These are phyloP conservation scores for Phengaris arion DNA, from an alignment of 2,888 invertebrate species.

Conservation along the genomic window DNA sequence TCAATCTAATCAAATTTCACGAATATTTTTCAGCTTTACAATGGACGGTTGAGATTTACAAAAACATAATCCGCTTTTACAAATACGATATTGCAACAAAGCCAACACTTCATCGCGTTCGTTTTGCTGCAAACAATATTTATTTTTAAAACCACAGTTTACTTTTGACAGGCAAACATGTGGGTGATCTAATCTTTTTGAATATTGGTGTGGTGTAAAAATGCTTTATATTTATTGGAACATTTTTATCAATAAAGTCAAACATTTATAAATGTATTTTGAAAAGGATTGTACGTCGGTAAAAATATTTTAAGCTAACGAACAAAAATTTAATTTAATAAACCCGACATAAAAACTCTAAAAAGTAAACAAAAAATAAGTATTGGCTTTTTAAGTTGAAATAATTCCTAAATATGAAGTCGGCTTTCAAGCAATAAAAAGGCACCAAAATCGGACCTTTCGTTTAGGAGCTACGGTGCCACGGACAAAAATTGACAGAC, in stretches of 20 bases:
- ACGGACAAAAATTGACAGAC: too few species aligned
- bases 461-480: too few species aligned
- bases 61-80: slow-evolving; percentile 5
- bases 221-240: neutral
- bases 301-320: too few species aligned
- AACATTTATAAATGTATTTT: too few species aligned
- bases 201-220: neutral
- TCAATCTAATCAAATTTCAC: neutral
- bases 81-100: slow-evolving; percentile 4
- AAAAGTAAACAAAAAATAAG: too few species aligned
- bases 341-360: too few species aligned
- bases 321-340: too few species aligned
- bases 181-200: slow-evolving; percentile 12
- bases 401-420: too few species aligned
- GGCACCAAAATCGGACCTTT: too few species aligned
- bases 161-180: neutral
- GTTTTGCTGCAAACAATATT: neutral
- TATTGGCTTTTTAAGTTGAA: too few species aligned
- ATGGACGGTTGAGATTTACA: neutral
- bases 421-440: too few species aligned
- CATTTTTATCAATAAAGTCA: neutral
- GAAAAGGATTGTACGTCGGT: too few species aligned
- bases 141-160: neutral
- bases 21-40: neutral
- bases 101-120: neutral